phyloP scores from a whole-genome alignment of 1,140 invertebrate species.

The Drosophila insularis region DNA sequence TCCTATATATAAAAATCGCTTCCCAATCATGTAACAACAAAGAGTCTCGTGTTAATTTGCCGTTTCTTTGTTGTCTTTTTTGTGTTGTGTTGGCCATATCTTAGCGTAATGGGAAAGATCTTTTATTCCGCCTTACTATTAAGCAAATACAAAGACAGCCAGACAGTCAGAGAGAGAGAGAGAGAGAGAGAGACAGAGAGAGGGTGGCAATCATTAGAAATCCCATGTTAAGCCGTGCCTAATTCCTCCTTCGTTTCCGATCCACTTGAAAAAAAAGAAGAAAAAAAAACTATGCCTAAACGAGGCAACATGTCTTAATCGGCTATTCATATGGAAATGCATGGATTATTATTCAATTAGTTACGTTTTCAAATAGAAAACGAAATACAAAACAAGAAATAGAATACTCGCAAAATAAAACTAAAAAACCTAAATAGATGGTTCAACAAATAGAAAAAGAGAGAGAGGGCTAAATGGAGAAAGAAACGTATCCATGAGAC shows the following conservation, averaged over 20 bases:
- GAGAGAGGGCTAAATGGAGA: slow-evolving; percentile 1
- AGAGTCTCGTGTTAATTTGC: slow-evolving; percentile 54
- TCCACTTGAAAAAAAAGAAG: slow-evolving; percentile 13
- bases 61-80: slow-evolving; percentile 17
- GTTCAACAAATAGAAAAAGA: neutral
- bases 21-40: slow-evolving; percentile 1
- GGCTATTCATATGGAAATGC: slow-evolving; percentile 77
- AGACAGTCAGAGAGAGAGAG: neutral
- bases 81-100: slow-evolving; percentile 21
- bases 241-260: slow-evolving; percentile 36
- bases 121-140: slow-evolving; percentile 21
- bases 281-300: slow-evolving; percentile 67
- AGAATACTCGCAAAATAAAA: slow-evolving; percentile 47
- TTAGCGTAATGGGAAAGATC: slow-evolving; percentile 9
- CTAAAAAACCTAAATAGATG: slow-evolving; percentile 18
- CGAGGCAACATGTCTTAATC: slow-evolving; percentile 73
- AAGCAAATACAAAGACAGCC: slow-evolving; percentile 28
- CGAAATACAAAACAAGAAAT: slow-evolving; percentile 24
- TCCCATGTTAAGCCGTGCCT: slow-evolving; percentile 27
- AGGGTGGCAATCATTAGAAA: slow-evolving; percentile 4
- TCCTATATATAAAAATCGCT: slow-evolving; percentile 11
- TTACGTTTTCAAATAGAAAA: slow-evolving; percentile 58
- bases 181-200: neutral
- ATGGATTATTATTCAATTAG: slow-evolving; percentile 79
- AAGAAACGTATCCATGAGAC: slow-evolving; percentile 39